Base-by-base conservation (phyloP, 1,140 invertebrate genomes). In the Bathynomus jamesi region DNA sequence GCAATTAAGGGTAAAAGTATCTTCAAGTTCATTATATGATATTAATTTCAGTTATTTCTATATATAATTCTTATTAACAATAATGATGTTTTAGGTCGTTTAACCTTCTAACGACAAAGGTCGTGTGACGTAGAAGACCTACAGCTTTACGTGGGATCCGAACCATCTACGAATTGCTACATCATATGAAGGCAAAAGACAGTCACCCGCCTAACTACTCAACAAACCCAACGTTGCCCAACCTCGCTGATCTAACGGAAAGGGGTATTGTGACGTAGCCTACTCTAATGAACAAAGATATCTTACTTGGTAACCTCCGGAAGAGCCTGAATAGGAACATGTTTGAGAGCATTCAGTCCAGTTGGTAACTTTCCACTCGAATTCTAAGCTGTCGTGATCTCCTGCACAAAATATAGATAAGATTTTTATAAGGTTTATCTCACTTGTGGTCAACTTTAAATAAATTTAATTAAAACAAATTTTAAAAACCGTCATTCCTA, bases 311-410 rank as follows among this genome's bases (percentile, higher is more conserved):
- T 40, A 75, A 28, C 70, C 78, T 81, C 86, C 85, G 80, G 87
- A 86, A 75, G 85, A 86, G 73, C 91, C 91, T 67, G 87, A 88
- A 31, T 89, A 89, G 8, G 93, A 94, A 80, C 94, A 97, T 10
- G 89, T 88, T 78, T 90, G 88, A 2, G 91, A 93, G 82, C 95
- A 97, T 29, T 87, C 84, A 1, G 92, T 92, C 92, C 92, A 95
- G 28, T 91, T 87, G 0, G 89, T 89, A 5, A 90, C 87, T 72
- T 87, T 84, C 92, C 92, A 95, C 78, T 89, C 87, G 79, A 91
- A 92, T 78, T 88, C 85, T 71, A 88, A 63, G 8, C 68, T 67
- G 60, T 76, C 75, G 5, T 72, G 65, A 21, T 71, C 71, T 29
- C 69, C 72, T 65, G 71, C 13, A 53, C 13, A 2, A 3, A 53